Conservation (phyloP, 1,140 invertebrate genomes). For the Semibalanus balanoides region DNA sequence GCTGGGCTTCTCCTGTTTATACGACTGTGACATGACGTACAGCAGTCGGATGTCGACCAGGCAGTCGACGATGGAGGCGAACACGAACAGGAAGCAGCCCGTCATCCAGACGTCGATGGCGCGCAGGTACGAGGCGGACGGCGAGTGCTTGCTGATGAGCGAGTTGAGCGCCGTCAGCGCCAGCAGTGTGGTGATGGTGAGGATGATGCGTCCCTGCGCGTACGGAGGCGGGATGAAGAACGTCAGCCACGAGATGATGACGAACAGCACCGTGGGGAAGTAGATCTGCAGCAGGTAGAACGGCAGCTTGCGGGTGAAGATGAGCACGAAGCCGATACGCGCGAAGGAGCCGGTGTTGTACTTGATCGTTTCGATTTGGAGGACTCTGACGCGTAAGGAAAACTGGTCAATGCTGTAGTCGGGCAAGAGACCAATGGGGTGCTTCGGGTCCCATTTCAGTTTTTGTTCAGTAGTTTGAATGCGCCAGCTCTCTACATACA, state of each 20-base stretch:
- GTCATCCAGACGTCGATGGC: slow-evolving; percentile 57
- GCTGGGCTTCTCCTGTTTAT: slow-evolving; percentile 27
- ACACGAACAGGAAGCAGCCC: slow-evolving; percentile 53
- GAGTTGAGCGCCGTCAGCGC: background rate
- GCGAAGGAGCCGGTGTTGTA: background rate
- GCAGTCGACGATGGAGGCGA: slow-evolving; percentile 52
- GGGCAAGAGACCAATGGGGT: background rate
- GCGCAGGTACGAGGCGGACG: slow-evolving; percentile 41
- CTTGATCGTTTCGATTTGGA: background rate
- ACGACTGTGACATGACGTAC: background rate
- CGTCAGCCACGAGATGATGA: slow-evolving; percentile 21
- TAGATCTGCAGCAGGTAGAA: slow-evolving; percentile 20
- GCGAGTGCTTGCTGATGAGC: slow-evolving; percentile 3
- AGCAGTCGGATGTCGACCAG: slow-evolving; percentile 39
- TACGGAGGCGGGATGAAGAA: slow-evolving; percentile 18
- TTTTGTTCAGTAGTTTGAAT: background rate
- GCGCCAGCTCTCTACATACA: background rate
- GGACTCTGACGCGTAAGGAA: background rate
- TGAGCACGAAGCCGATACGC: slow-evolving; percentile 3
- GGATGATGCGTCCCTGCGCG: slow-evolving; percentile 19
- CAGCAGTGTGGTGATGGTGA: slow-evolving; percentile 22
- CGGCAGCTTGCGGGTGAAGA: slow-evolving; percentile 14
- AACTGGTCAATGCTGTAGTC: background rate
- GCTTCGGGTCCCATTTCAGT: background rate
- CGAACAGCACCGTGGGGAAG: slow-evolving; percentile 19